phyloP scores from a whole-genome alignment of 1,140 invertebrate genomes.

The Drosophila sucinea region DNA sequence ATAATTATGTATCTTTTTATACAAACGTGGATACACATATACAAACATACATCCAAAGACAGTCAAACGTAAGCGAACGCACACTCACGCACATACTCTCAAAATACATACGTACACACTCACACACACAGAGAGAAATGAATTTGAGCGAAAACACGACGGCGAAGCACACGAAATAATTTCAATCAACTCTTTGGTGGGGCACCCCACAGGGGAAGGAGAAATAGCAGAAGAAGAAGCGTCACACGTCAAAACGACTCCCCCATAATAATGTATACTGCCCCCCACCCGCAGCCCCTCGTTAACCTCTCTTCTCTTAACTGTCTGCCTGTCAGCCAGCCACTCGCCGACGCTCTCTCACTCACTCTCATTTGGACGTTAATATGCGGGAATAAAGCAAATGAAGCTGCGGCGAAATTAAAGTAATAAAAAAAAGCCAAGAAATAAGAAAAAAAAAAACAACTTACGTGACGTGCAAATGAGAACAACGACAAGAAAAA shows the following conservation, averaged over 20 bases:
- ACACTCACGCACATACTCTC: constrained; percentile 34
- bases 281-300: constrained; percentile 11
- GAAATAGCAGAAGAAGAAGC: constrained; percentile 64
- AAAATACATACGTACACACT: constrained; percentile 57
- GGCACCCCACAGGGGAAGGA: constrained; percentile 31
- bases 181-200: constrained; percentile 76
- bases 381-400: constrained; percentile 55
- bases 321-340: constrained; percentile 25
- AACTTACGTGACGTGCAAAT: constrained; percentile 73
- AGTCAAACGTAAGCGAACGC: constrained; percentile 33
- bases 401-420: constrained; percentile 66
- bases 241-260: constrained; percentile 60
- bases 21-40: constrained; percentile 72
- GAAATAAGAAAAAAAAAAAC: constrained; percentile 36
- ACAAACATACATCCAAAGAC: constrained; percentile 37
- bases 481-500: constrained; percentile 50
- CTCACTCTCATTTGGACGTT: constrained; percentile 30
- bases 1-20: constrained; percentile 82
- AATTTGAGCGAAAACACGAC: constrained; percentile 28
- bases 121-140: constrained; percentile 23
- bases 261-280: neutral
- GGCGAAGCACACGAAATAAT: constrained; percentile 59
- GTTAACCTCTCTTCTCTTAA: constrained; percentile 17
- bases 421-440: constrained; percentile 62
- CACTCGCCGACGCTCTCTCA: constrained; percentile 3